These are phyloP conservation scores for Penaeus vannamei DNA, from an alignment of 1,140 invertebrate species.

Conservation along the genomic window DNA sequence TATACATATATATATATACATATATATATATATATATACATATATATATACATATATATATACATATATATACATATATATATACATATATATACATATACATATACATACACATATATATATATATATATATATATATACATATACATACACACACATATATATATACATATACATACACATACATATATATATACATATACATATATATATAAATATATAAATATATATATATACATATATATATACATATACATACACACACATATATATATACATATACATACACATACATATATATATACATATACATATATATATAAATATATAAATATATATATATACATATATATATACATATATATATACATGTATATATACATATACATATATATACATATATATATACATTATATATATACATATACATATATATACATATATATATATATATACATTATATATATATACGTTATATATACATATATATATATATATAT, in stretches of 20 bases:
- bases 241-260: neutral
- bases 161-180: neutral
- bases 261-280: constrained; percentile 18
- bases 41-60: neutral
- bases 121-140: constrained; percentile 33
- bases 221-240: constrained; percentile 19
- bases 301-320: neutral
- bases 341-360: constrained; percentile 27
- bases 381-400: too few species aligned
- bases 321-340: too few species aligned
- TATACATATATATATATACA: neutral
- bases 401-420: too few species aligned
- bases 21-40: constrained; percentile 26
- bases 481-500: constrained; percentile 33
- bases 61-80: constrained; percentile 29
- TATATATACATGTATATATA: constrained; percentile 1
- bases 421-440: constrained; percentile 23
- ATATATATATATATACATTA: neutral
- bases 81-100: constrained; percentile 17
- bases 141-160: neutral
- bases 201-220: too few species aligned
- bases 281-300: constrained; percentile 3
- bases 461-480: too few species aligned
- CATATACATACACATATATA: neutral
- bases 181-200: constrained; percentile 19